Evolutionary conservation across 2,113 vertebrate genomes (phyloP).

Genomic region (Montifringilla adamsi): DNA sequence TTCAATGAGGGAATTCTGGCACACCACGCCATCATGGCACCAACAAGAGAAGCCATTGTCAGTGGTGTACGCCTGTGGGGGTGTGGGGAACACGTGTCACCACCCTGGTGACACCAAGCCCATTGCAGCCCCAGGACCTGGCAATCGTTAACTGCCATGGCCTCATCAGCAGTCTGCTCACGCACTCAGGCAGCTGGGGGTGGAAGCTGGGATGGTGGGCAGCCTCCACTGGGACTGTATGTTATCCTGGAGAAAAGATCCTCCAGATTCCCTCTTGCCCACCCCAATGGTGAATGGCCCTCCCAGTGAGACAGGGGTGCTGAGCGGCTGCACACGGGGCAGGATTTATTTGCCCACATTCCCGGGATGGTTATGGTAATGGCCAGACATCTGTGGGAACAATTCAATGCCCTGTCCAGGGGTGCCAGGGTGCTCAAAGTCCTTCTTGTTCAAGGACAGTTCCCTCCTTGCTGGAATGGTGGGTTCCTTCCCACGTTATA

Average conservation of each 20-base stretch:
- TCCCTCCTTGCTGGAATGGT: not conserved
- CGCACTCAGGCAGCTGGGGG: not conserved
- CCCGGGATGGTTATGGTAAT: slow-evolving; percentile 53
- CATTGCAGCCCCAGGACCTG: not conserved
- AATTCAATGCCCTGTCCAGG: not conserved
- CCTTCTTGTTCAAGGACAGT: slow-evolving; percentile 39
- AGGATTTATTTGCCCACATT: slow-evolving; percentile 16
- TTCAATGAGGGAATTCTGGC: not conserved
- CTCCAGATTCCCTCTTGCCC: not conserved
- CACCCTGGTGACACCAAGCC: not conserved
- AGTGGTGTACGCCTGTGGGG: not conserved
- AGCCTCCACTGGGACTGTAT: not conserved
- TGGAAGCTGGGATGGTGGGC: not conserved
- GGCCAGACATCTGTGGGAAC: not conserved
- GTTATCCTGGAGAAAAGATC: not conserved
- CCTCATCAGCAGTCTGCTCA: slow-evolving; percentile 68
- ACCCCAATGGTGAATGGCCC: fast-evolving
- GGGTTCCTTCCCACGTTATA: not conserved
- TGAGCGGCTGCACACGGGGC: not conserved
- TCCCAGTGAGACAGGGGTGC: not conserved
- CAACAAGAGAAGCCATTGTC: not conserved
- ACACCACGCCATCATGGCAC: fast-evolving
- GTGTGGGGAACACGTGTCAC: not conserved
- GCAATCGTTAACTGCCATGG: slow-evolving; percentile 36
- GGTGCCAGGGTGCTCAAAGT: not conserved